Base-by-base conservation (phyloP, 1,140 invertebrate genomes). In the Magallana angulata region DNA sequence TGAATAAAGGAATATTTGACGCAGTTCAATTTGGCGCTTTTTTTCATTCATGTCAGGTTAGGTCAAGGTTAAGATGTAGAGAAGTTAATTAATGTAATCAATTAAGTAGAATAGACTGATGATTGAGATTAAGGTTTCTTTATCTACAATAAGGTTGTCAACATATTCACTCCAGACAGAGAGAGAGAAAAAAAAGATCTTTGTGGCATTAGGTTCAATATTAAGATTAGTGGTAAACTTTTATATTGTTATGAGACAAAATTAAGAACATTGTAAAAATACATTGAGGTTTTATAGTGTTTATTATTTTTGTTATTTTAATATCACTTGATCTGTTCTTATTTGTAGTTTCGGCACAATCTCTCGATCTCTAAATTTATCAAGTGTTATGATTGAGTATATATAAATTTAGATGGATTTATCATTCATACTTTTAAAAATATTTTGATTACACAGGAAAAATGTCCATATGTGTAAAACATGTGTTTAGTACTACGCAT, bases 1-100 rank as follows among this genome's bases (percentile, higher is more conserved):
- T 64, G 60, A 16, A 64, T 64, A 64, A 64, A 64, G 60, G 60
- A 64, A 64, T 64, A 64, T 64, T 64, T 64, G 60, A 18, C 60
- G 60, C 60, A 64, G 60, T 64, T 64, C 60, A 64, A 64, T 64
- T 64, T 64, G 60, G 60, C 60, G 60, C 60, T 64, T 64, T 64
- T 64, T 64, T 16, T 64, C 24, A 24, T 24, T 64, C 60, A 64
- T 64, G 60, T 64, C 60, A 64, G 60, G 60, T 16, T 64, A 64
- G 60, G 12, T 64, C 12, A 64, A 64, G 60, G 12, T 64, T 64
- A 64, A 64, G 60, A 64, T 64, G 60, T 64, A 64, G 14, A 64
- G 60, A 64, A 24, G 24, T 24, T 24, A 24, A 24, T 24, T 0
- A 24, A 24, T 24, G 24, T 24, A 24, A 64, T 64, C 60, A 64